A percentile compares a stretch with the other conserved stretches of the same genome.
These are phyloP conservation scores for Rallus limicola DNA, from an alignment of 2,113 vertebrate genomes.

Conservation along the genomic window DNA sequence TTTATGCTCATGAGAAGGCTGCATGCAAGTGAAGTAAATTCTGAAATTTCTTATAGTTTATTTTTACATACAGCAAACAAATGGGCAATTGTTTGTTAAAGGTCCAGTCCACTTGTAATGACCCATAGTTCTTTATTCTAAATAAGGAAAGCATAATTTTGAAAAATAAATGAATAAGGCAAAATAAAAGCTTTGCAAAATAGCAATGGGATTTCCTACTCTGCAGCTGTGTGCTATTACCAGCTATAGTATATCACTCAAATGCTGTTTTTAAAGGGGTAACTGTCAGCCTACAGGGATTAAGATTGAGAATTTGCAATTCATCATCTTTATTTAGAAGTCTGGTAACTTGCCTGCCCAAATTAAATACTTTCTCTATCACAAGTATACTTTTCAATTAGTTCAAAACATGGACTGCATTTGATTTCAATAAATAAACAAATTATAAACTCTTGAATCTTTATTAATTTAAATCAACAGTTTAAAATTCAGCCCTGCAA, in stretches of 20 bases:
- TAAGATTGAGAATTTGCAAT: slow-evolving; percentile 78
- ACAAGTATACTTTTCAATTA: slow-evolving; percentile 68
- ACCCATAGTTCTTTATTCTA: slow-evolving; percentile 1
- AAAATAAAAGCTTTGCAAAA: slow-evolving; percentile 72
- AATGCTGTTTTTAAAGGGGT: slow-evolving; percentile 75
- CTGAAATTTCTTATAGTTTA: background rate
- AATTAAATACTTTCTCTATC: slow-evolving; percentile 74
- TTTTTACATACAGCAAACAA: background rate
- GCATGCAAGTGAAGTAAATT: background rate
- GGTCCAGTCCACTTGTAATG: background rate
- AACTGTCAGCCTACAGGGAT: slow-evolving; percentile 76
- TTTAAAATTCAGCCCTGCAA: slow-evolving; percentile 64
- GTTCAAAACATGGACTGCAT: slow-evolving; percentile 67
- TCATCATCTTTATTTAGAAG: slow-evolving; percentile 79
- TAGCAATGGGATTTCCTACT: slow-evolving; percentile 67
- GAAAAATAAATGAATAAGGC: slow-evolving; percentile 68
- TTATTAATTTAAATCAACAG: slow-evolving; percentile 65
- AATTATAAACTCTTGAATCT: slow-evolving; percentile 61
- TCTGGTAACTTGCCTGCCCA: slow-evolving; percentile 67
- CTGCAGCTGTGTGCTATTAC: slow-evolving; percentile 74
- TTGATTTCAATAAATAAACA: slow-evolving; percentile 68
- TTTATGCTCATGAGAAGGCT: slow-evolving; percentile 18
- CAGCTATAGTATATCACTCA: slow-evolving; percentile 76
- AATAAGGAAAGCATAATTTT: slow-evolving; percentile 55
- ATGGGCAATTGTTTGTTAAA: background rate